Evolutionary conservation across 2,797 vertebrate genomes (phyloP).

Genomic region (Thamnophis elegans): DNA sequence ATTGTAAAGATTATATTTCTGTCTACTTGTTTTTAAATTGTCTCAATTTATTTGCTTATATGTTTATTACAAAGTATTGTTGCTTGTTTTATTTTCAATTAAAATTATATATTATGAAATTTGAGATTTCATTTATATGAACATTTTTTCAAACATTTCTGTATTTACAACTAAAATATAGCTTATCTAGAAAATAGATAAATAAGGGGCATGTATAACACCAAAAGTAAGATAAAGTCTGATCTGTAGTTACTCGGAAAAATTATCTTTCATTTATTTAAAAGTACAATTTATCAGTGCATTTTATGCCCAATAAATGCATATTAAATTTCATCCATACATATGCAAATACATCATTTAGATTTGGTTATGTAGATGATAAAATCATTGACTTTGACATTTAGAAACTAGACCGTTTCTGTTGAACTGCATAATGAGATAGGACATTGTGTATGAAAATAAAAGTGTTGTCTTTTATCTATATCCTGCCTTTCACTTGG

Average conservation of each 20-base stretch:
- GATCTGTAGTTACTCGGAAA: background rate
- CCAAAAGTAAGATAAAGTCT: background rate
- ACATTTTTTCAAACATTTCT: background rate
- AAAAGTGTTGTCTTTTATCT: background rate
- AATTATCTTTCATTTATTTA: background rate
- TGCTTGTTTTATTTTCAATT: background rate
- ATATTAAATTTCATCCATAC: background rate
- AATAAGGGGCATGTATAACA: background rate
- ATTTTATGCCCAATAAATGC: background rate
- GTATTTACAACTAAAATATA: background rate
- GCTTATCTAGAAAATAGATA: background rate
- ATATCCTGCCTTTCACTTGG: background rate
- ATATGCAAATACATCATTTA: background rate
- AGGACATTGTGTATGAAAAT: background rate
- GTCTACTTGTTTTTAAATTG: background rate
- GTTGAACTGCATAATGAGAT: background rate
- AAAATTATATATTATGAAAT: background rate
- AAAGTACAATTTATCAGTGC: background rate
- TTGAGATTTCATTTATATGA: background rate
- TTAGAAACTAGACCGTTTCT: background rate
- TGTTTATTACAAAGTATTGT: background rate
- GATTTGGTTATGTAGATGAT: background rate
- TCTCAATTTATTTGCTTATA: background rate
- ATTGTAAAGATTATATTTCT: background rate
- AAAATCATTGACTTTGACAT: background rate